Base-by-base conservation (phyloP, 2,888 invertebrate species). In the Notocelia uddmanniana region DNA sequence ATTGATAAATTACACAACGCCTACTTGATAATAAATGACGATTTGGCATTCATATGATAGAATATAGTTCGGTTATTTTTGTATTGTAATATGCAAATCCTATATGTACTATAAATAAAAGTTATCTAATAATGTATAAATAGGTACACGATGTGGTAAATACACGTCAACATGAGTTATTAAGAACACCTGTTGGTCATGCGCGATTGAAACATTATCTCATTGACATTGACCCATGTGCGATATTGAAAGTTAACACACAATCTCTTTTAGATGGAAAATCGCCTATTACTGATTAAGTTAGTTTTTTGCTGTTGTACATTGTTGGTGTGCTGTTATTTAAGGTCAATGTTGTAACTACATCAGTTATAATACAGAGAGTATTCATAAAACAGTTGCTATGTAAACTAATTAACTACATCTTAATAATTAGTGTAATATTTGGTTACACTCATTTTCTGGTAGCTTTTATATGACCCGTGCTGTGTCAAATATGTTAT, bases 221-320 rank as follows among this genome's bases (percentile, higher is more conserved):
- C 50, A 57, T 41, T 70, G 64, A 66, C 70, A 70, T 64, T 70
- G 70, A 63, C 60, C 60, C 21, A 23, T n/a, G 69, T 69, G 69
- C 34, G 50, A 58, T 69, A 58, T 64, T 57, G 63, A 52, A 9
- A 59, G 50, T 52, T 31, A 21, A 68, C n/a, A 48, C 26, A 54
- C 60, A 69, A 62, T 69, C 60, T 60, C 48, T 62, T 54, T n/a
- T 52, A 15, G 13, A 52, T 37, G 50, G 69, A 41, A 21, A 54
- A 54, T 62, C 41, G 19, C 48, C 64, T n/a, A n/a, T 63, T 48
- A 13, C 50, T 26, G 26, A 26, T 55, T 9, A 26, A n/a, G 55
- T 21, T 21, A 13, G 21, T 21, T 13, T 54, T 54, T 45, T 3
- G n/a, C 52, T 23, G 21, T 54, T 13, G 21, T 52, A 11, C 10